Percentiles rank a stretch among this genome's conserved stretches.
phyloP scores from a whole-genome alignment of 1,140 invertebrate species.

The Tetraneura akinire region DNA sequence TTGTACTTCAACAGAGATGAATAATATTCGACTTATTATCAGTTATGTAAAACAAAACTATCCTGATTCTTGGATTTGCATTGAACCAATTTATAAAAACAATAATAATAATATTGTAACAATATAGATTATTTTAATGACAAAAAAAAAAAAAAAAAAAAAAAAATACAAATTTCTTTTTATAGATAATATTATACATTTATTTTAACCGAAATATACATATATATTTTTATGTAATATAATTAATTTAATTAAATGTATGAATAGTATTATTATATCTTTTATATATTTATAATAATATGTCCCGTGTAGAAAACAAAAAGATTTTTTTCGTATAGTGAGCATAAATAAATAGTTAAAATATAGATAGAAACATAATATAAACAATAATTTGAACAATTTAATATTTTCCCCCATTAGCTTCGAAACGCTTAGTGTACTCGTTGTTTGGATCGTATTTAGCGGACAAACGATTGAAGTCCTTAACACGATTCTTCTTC shows the following conservation, averaged over 20 bases:
- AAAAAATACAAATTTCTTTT: too few relatives aligned
- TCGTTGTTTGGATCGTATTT: conserved; percentile 67
- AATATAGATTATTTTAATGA: too few relatives aligned
- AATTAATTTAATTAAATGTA: too few relatives aligned
- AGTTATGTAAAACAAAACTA: not conserved
- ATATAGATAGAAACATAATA: not conserved
- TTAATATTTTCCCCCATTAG: not conserved
- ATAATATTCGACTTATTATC: not conserved
- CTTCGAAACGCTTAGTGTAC: conserved; percentile 58
- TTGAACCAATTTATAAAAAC: conserved; percentile 3
- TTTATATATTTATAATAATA: too few relatives aligned
- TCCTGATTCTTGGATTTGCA: not conserved
- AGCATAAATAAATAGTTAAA: too few relatives aligned
- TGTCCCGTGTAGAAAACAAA: too few relatives aligned
- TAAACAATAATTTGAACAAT: not conserved
- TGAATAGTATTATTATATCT: too few relatives aligned
- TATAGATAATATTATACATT: conserved; percentile 2
- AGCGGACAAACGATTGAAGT: conserved; percentile 63
- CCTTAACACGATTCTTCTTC: conserved; percentile 63
- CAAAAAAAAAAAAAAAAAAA: too few relatives aligned
- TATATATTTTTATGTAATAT: not conserved
- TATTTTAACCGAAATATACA: not conserved
- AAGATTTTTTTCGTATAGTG: too few relatives aligned
- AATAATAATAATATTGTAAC: too few relatives aligned
- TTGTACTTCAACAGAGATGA: conserved; percentile 1